phyloP scores from a whole-genome alignment of 2,888 invertebrate species.

The Caenorhabditis drosophilae region DNA sequence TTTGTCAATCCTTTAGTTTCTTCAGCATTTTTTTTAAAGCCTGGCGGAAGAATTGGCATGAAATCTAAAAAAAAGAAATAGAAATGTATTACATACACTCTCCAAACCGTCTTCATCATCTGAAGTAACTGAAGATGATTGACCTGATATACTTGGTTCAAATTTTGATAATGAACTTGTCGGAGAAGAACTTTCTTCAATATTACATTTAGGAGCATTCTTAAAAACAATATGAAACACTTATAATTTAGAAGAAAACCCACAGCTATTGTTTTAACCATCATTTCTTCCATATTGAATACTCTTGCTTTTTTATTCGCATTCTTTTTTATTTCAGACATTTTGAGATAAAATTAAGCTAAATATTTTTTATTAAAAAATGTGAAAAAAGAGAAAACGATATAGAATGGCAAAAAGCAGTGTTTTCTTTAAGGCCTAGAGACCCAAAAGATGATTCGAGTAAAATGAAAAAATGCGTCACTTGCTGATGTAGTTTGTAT shows the following conservation, averaged over 20 bases:
- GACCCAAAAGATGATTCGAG: too few species aligned
- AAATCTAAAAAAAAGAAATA: slow-evolving; percentile 42
- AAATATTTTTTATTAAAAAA: too few species aligned
- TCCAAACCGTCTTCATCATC: slow-evolving; percentile 44
- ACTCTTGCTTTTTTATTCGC: slow-evolving; percentile 54
- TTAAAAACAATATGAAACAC: slow-evolving; percentile 8
- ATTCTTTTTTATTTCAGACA: slow-evolving; percentile 29
- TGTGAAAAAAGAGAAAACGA: too few species aligned
- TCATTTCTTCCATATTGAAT: slow-evolving; percentile 59
- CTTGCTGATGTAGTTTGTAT: too few species aligned
- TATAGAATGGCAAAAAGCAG: too few species aligned
- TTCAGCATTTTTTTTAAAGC: slow-evolving; percentile 45
- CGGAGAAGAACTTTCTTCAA: slow-evolving; percentile 12
- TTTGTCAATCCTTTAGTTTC: slow-evolving; percentile 12
- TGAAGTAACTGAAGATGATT: slow-evolving; percentile 24
- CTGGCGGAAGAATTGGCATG: slow-evolving; percentile 62
- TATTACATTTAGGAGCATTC: slow-evolving; percentile 35
- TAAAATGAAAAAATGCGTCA: too few species aligned
- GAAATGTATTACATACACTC: slow-evolving; percentile 2
- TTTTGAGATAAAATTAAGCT: neutral
- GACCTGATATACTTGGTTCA: slow-evolving; percentile 13
- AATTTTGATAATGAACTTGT: neutral
- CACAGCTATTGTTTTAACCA: slow-evolving; percentile 45
- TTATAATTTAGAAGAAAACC: slow-evolving; percentile 7
- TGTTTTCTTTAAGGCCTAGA: too few species aligned